Conservation (phyloP, 2,888 invertebrate genomes). For the Diabrotica balteata region DNA sequence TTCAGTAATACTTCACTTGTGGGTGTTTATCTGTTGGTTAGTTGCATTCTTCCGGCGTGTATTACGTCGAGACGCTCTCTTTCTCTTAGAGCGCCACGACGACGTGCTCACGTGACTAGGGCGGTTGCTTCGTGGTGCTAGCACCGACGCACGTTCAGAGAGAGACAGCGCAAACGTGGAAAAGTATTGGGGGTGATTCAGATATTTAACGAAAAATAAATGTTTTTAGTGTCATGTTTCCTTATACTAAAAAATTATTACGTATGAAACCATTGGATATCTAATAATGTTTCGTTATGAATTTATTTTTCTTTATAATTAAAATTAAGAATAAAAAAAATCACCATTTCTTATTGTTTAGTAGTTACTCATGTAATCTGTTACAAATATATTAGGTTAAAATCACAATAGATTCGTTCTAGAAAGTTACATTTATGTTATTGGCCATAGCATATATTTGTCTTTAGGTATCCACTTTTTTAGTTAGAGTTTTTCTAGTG, state of each 20-base stretch:
- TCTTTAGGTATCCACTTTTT: too few relatives aligned
- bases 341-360: too few relatives aligned
- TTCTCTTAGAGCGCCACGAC: slow-evolving; percentile 45
- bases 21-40: slow-evolving; percentile 44
- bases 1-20: slow-evolving; percentile 36
- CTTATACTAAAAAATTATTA: neutral
- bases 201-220: neutral
- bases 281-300: too few relatives aligned
- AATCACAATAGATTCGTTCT: too few relatives aligned
- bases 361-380: too few relatives aligned
- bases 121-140: slow-evolving; percentile 47
- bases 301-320: too few relatives aligned
- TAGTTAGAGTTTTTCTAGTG: too few relatives aligned
- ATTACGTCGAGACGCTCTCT: slow-evolving; percentile 28
- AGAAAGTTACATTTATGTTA: too few relatives aligned
- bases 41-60: slow-evolving; percentile 46
- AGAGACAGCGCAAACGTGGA: slow-evolving; percentile 41
- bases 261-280: too few relatives aligned
- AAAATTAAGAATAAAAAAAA: too few relatives aligned
- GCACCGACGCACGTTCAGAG: slow-evolving; percentile 40
- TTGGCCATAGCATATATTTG: too few relatives aligned
- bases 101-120: slow-evolving; percentile 48
- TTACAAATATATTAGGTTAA: too few relatives aligned
- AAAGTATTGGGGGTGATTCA: slow-evolving; percentile 22
- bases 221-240: neutral